A percentile compares a stretch with the other conserved stretches of the same genome.
Evolutionary conservation across 2,113 vertebrate genomes (phyloP).

Genomic region (Bungarus multicinctus): DNA sequence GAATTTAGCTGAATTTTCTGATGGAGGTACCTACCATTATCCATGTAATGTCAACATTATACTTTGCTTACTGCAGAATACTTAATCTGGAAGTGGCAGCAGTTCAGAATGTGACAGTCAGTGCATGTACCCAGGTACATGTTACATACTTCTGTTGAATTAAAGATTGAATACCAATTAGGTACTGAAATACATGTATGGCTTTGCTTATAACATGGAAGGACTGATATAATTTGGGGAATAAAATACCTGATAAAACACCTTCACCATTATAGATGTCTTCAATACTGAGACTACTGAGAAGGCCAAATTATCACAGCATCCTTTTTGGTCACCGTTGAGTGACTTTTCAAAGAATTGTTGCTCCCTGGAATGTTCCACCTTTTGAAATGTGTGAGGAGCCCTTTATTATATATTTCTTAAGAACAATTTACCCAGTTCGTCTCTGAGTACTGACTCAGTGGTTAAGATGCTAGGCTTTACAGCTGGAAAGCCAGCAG

Average conservation of each 20-base stretch:
- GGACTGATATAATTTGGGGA: neutral
- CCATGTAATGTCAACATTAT: neutral
- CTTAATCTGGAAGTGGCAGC: neutral
- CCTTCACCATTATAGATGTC: neutral
- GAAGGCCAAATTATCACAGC: neutral
- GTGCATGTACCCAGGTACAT: neutral
- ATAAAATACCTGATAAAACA: neutral
- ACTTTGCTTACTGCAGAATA: neutral
- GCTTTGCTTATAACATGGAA: neutral
- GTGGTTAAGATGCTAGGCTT: neutral
- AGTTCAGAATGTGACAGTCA: neutral
- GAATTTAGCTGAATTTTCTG: neutral
- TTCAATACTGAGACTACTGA: neutral
- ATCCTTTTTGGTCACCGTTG: neutral
- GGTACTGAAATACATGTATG: neutral
- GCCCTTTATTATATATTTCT: neutral
- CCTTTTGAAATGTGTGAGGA: neutral
- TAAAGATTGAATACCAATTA: neutral
- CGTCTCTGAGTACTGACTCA: neutral
- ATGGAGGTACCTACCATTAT: neutral
- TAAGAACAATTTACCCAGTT: neutral
- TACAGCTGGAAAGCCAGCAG: neutral
- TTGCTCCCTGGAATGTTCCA: neutral
- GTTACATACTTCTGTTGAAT: neutral
- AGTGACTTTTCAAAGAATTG: neutral